Conservation (phyloP, 2,888 invertebrate species). For the Drosophila acutilabella region DNA sequence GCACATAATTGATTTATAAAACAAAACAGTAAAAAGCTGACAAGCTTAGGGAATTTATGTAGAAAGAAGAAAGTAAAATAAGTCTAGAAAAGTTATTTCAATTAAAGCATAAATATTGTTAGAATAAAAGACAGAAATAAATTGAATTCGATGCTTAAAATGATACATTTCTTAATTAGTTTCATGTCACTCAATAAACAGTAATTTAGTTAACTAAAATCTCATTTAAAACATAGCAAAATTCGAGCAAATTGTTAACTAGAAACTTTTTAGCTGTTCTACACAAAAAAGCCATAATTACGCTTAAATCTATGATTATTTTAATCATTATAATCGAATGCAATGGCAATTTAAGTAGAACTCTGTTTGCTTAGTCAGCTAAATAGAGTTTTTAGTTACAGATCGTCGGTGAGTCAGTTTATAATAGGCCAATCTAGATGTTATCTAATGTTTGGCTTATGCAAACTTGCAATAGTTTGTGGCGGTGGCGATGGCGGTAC, state of each 20-base stretch:
- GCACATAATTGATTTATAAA: slow-evolving; percentile 6
- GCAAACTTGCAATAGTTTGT: slow-evolving; percentile 5
- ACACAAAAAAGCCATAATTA: background rate
- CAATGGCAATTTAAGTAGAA: slow-evolving; percentile 3
- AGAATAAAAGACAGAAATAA: background rate
- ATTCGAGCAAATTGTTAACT: background rate
- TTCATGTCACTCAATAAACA: no score
- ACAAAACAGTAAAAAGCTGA: background rate
- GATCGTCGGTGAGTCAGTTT: background rate
- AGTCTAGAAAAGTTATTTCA: background rate
- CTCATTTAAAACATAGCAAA: background rate
- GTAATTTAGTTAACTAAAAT: no score
- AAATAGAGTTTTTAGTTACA: slow-evolving; percentile 3
- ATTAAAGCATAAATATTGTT: background rate
- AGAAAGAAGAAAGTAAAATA: background rate
- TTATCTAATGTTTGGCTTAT: slow-evolving; percentile 7
- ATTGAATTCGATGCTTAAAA: background rate
- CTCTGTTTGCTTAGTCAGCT: background rate
- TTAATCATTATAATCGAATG: slow-evolving; percentile 21
- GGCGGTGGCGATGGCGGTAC: slow-evolving; percentile 12
- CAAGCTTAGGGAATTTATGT: background rate
- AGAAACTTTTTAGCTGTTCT: background rate
- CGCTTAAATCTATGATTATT: slow-evolving; percentile 4
- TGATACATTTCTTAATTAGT: background rate
- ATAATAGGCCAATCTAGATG: slow-evolving; percentile 18